Evolutionary conservation across 2,888 invertebrate genomes (phyloP), one percentile per base, ranked within the genome.

Genomic region (Gerris lacustris): DNA sequence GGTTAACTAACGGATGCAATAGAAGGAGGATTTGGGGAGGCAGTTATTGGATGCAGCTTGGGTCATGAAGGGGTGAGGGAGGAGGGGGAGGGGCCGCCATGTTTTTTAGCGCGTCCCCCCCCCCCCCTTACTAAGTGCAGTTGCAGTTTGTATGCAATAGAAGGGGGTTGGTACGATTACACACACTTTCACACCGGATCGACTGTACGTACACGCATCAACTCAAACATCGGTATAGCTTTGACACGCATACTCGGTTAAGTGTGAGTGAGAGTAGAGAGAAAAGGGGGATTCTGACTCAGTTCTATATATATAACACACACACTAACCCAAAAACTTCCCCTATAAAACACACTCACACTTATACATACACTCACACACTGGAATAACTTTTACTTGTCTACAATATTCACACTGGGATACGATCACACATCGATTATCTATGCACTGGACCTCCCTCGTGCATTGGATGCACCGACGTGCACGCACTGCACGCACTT

Each of bases 121-220:
- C 15, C 55, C 15, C 31, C 31, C n/a, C n/a, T 7, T 11, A 11
- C 55, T 55, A 55, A 55, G 55, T 55, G 55, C 55, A 55, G 55
- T 55, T 55, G 55, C 55, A 55, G 55, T 55, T 55, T 55, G 55
- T 55, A 55, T 55, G 55, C 55, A 55, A 55, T 55, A 15, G 55
- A 15, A 15, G 55, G 55, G 55, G 55, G 55, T 9, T 9, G 55
- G 55, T 55, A 15, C 55, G 15, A 5, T 15, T 15, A 55, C 55
- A 55, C 55, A 55, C 55, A 55, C 55, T 55, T 55, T 15, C 1
- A 55, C 55, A 55, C 55, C 31, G 15, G 9, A 11, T 55, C 55
- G 9, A 55, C 9, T 55, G 55, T 55, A 55, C 9, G 9, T 11
- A 55, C 55, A 15, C 55, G 9, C 31, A 31, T 31, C 1, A 31